These are phyloP conservation scores for Oophaga sylvatica DNA, from an alignment of 2,797 vertebrate genomes.

Conservation along the genomic window DNA sequence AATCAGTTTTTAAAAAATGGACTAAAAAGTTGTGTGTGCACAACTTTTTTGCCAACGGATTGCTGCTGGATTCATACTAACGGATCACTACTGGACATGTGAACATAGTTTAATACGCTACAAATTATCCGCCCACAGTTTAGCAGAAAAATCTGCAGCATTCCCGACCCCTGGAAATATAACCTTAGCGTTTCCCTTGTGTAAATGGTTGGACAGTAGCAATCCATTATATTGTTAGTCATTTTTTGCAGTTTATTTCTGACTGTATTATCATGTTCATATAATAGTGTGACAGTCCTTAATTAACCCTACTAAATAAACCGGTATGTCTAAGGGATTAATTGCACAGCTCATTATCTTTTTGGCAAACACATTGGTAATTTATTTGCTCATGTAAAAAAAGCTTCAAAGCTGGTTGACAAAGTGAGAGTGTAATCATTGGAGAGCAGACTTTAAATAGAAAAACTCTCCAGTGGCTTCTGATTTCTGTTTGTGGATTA, in stretches of 20 bases:
- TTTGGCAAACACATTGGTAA: slow-evolving; percentile 44
- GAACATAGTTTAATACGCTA: too few relatives aligned
- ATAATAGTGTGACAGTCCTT: slow-evolving; percentile 34
- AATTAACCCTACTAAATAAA: slow-evolving; percentile 49
- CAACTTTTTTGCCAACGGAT: too few relatives aligned
- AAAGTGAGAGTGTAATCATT: slow-evolving; percentile 25
- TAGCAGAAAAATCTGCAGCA: too few relatives aligned
- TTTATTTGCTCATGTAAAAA: slow-evolving; percentile 40
- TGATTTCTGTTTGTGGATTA: slow-evolving; percentile 22
- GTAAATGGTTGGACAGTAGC: neutral
- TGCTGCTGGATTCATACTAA: too few relatives aligned
- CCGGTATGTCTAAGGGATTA: slow-evolving; percentile 49
- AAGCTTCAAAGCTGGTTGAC: slow-evolving; percentile 48
- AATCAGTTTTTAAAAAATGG: too few relatives aligned
- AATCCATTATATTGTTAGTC: neutral
- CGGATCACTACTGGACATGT: too few relatives aligned
- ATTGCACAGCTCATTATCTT: slow-evolving; percentile 50
- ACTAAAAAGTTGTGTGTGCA: too few relatives aligned
- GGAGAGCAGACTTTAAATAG: slow-evolving; percentile 43
- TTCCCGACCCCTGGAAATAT: too few relatives aligned
- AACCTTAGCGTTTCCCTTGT: too few relatives aligned
- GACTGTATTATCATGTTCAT: slow-evolving; percentile 13
- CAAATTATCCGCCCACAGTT: too few relatives aligned
- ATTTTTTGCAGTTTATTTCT: neutral
- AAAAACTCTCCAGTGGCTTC: slow-evolving; percentile 20